Percentiles rank a stretch among this genome's conserved stretches.
Evolutionary conservation across 2,797 vertebrate genomes (phyloP).

Genomic region (Pseudocheirus occidentalis): DNA sequence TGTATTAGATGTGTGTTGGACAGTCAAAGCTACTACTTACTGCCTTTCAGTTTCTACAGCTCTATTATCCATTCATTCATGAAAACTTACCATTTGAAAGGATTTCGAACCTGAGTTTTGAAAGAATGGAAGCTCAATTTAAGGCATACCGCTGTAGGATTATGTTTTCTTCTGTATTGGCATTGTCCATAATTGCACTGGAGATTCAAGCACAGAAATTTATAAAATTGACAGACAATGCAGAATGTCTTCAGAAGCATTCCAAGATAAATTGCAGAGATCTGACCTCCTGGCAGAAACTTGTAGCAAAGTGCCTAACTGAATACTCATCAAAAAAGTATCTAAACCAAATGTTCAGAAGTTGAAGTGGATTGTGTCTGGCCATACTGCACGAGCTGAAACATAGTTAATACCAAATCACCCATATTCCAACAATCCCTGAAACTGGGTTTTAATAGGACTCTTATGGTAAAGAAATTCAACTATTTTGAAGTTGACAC

Average conservation of each 20-base stretch:
- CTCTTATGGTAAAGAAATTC: background rate
- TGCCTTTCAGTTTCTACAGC: background rate
- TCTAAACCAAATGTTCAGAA: conserved; percentile 90
- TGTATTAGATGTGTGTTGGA: background rate
- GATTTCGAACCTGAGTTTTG: background rate
- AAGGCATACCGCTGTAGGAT: background rate
- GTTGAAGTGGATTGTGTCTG: conserved; percentile 94
- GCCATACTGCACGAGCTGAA: conserved; percentile 93
- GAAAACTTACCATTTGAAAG: background rate
- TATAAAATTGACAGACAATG: conserved; percentile 69
- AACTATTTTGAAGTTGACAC: no score
- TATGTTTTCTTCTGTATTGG: background rate
- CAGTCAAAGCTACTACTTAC: background rate
- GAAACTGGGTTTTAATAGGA: background rate
- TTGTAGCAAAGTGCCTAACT: conserved; percentile 91
- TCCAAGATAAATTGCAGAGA: conserved; percentile 89
- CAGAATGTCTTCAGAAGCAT: conserved; percentile 87
- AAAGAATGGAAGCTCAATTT: conserved; percentile 80
- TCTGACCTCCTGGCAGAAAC: conserved; percentile 88
- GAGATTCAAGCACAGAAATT: background rate
- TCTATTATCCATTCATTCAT: background rate
- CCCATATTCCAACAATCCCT: background rate
- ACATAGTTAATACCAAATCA: conserved; percentile 74
- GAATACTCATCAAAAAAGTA: conserved; percentile 92
- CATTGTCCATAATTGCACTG: background rate